Conservation (phyloP, 1,140 invertebrate genomes). For the Lithobius niger region DNA sequence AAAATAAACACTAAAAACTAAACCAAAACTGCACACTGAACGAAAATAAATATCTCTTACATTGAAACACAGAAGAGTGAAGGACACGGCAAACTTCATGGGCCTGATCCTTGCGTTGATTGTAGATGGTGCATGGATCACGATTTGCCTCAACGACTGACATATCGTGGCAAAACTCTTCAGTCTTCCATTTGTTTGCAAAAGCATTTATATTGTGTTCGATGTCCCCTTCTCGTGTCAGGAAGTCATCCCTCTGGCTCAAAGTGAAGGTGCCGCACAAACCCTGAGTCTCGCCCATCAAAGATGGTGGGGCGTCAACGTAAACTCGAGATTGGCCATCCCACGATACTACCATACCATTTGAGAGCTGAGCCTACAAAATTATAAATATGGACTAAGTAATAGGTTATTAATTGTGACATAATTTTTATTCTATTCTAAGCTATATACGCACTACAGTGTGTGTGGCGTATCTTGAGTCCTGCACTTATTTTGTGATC, state of each 20-base stretch:
- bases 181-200: conserved; percentile 77
- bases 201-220: conserved; percentile 60
- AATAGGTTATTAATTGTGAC: no score
- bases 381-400: no score
- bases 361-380: conserved; percentile 50
- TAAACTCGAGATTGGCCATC: conserved; percentile 64
- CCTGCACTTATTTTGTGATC: no score
- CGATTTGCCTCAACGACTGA: conserved; percentile 24
- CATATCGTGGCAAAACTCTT: conserved; percentile 50
- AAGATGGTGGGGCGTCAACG: conserved; percentile 57
- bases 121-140: conserved; percentile 23
- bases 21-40: no score
- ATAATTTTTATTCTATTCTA: no score
- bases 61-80: conserved; percentile 23
- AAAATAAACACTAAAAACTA: no score
- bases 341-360: conserved; percentile 69
- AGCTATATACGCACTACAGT: no score
- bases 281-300: conserved; percentile 48
- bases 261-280: conserved; percentile 77
- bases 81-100: conserved; percentile 22
- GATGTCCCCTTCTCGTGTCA: conserved; percentile 67
- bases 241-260: conserved; percentile 77
- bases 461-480: no score
- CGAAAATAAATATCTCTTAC: no score
- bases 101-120: conserved; percentile 22